Evolutionary conservation across 2,888 invertebrate species (phyloP).

Genomic region (Acanthoscelides obtectus): DNA sequence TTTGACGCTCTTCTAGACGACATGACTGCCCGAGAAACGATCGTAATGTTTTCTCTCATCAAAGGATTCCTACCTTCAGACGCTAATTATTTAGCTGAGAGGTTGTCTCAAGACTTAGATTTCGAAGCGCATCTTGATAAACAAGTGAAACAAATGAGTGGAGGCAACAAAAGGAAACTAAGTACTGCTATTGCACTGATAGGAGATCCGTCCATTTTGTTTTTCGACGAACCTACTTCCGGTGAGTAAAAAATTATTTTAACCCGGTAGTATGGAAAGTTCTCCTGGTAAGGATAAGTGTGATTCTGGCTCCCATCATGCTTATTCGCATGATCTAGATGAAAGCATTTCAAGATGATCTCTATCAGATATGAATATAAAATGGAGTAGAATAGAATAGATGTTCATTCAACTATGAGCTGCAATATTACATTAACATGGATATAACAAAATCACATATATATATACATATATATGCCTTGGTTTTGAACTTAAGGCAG

Average conservation of each 20-base stretch:
- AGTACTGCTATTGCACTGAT: constrained; percentile 54
- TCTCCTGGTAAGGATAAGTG: too few relatives aligned
- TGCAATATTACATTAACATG: too few relatives aligned
- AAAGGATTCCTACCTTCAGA: constrained; percentile 45
- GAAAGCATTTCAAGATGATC: too few relatives aligned
- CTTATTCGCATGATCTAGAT: too few relatives aligned
- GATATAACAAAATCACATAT: too few relatives aligned
- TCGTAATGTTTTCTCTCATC: constrained; percentile 51
- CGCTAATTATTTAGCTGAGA: constrained; percentile 35
- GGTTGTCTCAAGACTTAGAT: constrained; percentile 46
- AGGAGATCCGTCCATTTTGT: constrained; percentile 53
- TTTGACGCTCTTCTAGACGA: constrained; percentile 55
- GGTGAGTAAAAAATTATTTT: constrained; percentile 37
- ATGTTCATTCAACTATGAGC: too few relatives aligned
- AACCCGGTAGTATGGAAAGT: too few relatives aligned
- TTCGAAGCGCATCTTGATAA: constrained; percentile 48
- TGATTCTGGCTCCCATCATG: too few relatives aligned
- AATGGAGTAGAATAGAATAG: too few relatives aligned
- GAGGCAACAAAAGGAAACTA: constrained; percentile 55
- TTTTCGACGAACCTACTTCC: constrained; percentile 53
- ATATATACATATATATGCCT: too few relatives aligned
- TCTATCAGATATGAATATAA: too few relatives aligned
- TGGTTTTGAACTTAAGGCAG: too few relatives aligned
- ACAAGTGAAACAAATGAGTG: constrained; percentile 47
- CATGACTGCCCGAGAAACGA: constrained; percentile 52